Evolutionary conservation across 64 coral and sea anemone species (phyloP), one percentile per base, ranked within the genome.

Genomic region (Montipora sp.): DNA sequence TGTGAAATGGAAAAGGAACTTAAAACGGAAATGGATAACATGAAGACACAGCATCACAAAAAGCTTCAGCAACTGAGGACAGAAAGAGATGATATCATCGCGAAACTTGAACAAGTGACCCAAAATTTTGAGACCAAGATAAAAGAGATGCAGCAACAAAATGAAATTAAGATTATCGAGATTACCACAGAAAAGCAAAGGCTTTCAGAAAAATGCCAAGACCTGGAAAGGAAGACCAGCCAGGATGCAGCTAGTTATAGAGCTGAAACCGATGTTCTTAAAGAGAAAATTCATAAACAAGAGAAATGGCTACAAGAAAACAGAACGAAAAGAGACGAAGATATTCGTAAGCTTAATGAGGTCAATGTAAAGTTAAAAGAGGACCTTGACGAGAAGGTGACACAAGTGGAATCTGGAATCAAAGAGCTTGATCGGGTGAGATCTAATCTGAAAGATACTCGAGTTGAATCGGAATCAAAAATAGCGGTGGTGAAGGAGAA

Each of bases 281-380:
- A 88, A 65, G 86, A 88, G 59, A 77, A 75, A 61, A 80, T 88
- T 11, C 69, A 80, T 14, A 48, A 79, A 51, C 65, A 55, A 14
- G 60, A 87, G n/a, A 81, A 80, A 24, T 84, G 48, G 60, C n/a
- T 93, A 23, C 83, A 87, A 4, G 84, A 93, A 36, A 87, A 23
- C n/a, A 78, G 72, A 22, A 79, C 60, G 5, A 79, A 68, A 27
- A 53, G 59, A 8, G 91, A 88, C 12, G 5, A 80, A 93, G 55
- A 73, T 24, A 10, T 61, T 21, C 15, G 5, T 14, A 77, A 78
- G 8, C 18, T 89, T 22, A 89, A 78, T 22, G 49, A 89, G 55
- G 10, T 77, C 49, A 89, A 60, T 21, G 57, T 24, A 5, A 58
- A 89, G 16, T 19, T 81, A 75, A 73, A 70, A 43, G 81, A 78